Base-by-base conservation (phyloP, 2,888 invertebrate genomes). In the Cynaeus angustus region DNA sequence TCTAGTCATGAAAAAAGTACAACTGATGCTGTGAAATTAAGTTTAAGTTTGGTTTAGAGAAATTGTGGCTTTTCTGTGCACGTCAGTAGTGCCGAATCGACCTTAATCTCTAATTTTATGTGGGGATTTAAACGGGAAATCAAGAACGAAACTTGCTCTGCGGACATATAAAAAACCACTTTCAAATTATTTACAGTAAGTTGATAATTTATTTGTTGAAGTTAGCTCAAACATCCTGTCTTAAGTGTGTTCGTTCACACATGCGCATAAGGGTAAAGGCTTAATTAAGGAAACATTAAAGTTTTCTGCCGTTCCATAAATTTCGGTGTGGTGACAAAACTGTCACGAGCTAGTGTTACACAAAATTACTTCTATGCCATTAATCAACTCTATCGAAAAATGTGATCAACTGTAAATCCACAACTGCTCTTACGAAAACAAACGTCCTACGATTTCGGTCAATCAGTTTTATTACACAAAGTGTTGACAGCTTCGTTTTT, bases 1-100 rank as follows among this genome's bases (percentile, higher is more conserved):
- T 68, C 68, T 68, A 68, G 68, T 68, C 68, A 68, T 26, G 14
- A n/a, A 55, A 28, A 55, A 16, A 38, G 43, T 58, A 43, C 43
- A 26, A 41, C 37, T 45, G 33, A 33, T 33, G 14, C 45, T 48
- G 61, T 61, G 61, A 48, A 43, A 3, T 56, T 59, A 55, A 43
- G n/a, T 58, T 58, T 58, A 58, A 55, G 55, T 16, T 53, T 33
- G 26, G 50, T 28, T 33, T 52, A 10, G 9, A 16, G 21, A 21
- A 30, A 10, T 43, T 58, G 56, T 43, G 48, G 46, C 55, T 41
- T 12, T 28, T 26, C 13, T 58, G 56, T 58, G 41, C 28, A 58
- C 28, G 26, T 43, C 43, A 43, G 10, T 59, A 46, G 12, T 41
- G 26, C 37, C 43, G 13, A 45, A 28, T 46, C 55, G 43, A 46